These are phyloP conservation scores for Drosophila leonis DNA, from an alignment of 2,888 invertebrate genomes.

Conservation along the genomic window DNA sequence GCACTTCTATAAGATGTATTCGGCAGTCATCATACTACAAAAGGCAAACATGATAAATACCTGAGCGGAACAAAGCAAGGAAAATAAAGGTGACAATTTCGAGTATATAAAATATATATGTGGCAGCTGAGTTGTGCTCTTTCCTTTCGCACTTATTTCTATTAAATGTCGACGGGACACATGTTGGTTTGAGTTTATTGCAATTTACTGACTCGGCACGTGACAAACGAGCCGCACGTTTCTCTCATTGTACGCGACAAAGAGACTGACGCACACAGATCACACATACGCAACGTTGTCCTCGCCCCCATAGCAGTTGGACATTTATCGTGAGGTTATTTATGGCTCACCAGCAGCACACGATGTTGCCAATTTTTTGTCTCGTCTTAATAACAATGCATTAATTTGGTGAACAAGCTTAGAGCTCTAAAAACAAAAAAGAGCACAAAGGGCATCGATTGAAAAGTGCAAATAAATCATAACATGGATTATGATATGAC, in stretches of 20 bases:
- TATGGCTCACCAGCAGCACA: conserved; percentile 34
- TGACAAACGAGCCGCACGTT: conserved; percentile 81
- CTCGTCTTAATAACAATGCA: conserved; percentile 45
- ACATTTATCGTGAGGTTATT: conserved; percentile 50
- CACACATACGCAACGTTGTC: conserved; percentile 53
- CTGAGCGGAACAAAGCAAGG: neutral
- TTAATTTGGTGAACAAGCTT: conserved; percentile 43
- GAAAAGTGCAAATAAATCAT: conserved; percentile 49
- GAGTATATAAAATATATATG: conserved; percentile 27
- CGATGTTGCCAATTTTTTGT: conserved; percentile 24
- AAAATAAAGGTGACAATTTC: conserved; percentile 5
- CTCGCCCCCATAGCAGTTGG: conserved; percentile 9
- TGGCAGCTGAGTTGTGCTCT: conserved; percentile 18
- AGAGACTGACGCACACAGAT: conserved; percentile 39
- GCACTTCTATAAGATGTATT: neutral
- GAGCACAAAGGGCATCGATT: conserved; percentile 3
- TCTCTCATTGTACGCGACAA: conserved; percentile 60
- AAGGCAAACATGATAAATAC: conserved; percentile 5
- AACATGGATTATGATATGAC: conserved; percentile 37
- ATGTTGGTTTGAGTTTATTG: conserved; percentile 78
- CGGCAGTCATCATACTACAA: neutral
- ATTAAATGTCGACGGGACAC: conserved; percentile 68
- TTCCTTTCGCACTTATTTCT: conserved; percentile 54
- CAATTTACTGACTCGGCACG: conserved; percentile 81
- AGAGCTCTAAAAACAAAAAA: conserved; percentile 25